Conservation (phyloP, 2,113 vertebrate genomes). For the Cavia porcellus region DNA sequence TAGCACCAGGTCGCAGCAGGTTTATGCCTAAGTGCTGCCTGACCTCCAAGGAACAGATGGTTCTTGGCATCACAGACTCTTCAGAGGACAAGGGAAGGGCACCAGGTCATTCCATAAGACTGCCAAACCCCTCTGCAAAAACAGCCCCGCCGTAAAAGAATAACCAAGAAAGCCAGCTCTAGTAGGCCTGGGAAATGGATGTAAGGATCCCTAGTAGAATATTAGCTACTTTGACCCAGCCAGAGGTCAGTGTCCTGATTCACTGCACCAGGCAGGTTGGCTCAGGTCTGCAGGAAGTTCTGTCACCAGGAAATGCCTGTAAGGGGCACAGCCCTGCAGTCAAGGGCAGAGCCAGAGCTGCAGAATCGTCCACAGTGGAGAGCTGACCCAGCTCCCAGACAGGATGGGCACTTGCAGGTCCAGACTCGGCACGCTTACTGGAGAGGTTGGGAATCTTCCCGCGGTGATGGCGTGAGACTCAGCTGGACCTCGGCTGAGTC, state of each 20-base stretch:
- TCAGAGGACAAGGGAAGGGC: too few species aligned
- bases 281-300: background rate
- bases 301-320: background rate
- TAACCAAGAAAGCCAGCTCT: background rate
- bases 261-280: too few species aligned
- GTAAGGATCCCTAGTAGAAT: background rate
- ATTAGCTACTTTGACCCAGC: background rate
- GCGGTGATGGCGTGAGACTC: background rate
- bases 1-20: background rate
- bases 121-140: background rate
- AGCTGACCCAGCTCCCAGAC: background rate
- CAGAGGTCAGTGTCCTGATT: too few species aligned
- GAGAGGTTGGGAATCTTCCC: background rate
- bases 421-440: background rate
- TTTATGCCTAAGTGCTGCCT: background rate
- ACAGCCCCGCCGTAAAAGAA: background rate
- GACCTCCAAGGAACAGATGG: background rate
- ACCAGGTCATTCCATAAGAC: background rate
- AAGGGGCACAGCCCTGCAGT: background rate
- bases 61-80: background rate
- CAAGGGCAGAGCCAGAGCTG: background rate
- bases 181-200: background rate
- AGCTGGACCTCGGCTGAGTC: background rate
- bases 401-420: accelerated
- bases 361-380: too few species aligned